phyloP scores from a whole-genome alignment of 1,140 invertebrate species.

The Brachystomella parvula region DNA sequence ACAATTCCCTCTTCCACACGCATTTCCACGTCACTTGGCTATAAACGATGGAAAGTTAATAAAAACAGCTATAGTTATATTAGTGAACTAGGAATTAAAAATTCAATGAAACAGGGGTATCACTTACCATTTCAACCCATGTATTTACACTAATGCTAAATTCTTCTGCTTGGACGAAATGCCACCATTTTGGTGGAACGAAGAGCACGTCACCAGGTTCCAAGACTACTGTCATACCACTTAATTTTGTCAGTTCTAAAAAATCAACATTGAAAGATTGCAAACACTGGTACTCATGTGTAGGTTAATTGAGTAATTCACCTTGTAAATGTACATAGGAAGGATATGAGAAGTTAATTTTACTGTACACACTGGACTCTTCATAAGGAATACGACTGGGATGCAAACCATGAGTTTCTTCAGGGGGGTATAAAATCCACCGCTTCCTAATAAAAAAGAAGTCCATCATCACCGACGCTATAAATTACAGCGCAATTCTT shows the following conservation, averaged over 20 bases:
- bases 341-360: conserved; percentile 67
- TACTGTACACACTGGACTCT: conserved; percentile 90
- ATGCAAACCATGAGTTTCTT: conserved; percentile 55
- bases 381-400: conserved; percentile 88
- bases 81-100: background rate
- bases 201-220: conserved; percentile 77
- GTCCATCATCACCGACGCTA: conserved; percentile 1
- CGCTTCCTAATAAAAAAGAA: conserved; percentile 59
- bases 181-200: conserved; percentile 90
- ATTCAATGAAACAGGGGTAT: too few species aligned
- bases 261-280: background rate
- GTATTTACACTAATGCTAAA: conserved; percentile 73
- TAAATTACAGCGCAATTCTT: conserved; percentile 13
- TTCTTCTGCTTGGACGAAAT: conserved; percentile 76
- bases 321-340: conserved; percentile 47
- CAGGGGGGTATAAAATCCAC: conserved; percentile 87
- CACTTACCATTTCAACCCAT: conserved; percentile 67
- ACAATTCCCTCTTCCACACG: conserved; percentile 40
- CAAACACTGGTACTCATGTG: background rate
- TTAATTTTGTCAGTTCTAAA: conserved; percentile 43
- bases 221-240: conserved; percentile 55
- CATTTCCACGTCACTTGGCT: conserved; percentile 35
- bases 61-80: background rate
- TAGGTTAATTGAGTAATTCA: background rate
- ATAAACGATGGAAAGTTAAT: conserved; percentile 10